These are phyloP conservation scores for Lycocorax pyrrhopterus DNA, from an alignment of 2,113 vertebrate genomes.

Conservation along the genomic window DNA sequence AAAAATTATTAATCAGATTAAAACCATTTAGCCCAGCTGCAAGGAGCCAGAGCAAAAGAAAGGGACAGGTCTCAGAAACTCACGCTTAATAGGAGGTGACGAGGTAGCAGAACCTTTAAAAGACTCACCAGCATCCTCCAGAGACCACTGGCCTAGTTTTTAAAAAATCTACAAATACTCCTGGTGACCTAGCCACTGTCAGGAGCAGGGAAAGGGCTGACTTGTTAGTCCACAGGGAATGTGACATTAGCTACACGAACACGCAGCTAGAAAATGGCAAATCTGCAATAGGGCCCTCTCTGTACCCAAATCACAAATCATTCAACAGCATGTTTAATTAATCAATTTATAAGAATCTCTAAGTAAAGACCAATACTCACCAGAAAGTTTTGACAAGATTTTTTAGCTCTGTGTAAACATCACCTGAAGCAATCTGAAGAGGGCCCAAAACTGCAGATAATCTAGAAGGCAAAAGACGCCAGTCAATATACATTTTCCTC, in stretches of 20 bases:
- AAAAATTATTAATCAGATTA: neutral
- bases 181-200: slow-evolving; percentile 38
- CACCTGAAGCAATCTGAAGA: slow-evolving; percentile 79
- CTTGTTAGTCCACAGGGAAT: slow-evolving; percentile 32
- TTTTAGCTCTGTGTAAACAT: slow-evolving; percentile 84
- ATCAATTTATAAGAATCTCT: neutral
- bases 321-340: neutral
- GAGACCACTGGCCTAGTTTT: slow-evolving; percentile 61
- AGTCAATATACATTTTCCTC: neutral
- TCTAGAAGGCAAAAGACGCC: slow-evolving; percentile 66
- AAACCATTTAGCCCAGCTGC: neutral
- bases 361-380: slow-evolving; percentile 67
- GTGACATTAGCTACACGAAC: neutral
- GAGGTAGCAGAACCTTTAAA: slow-evolving; percentile 58
- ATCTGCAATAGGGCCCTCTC: neutral
- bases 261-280: neutral
- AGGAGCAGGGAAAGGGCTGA: slow-evolving; percentile 12
- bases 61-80: slow-evolving; percentile 33
- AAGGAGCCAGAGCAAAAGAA: slow-evolving; percentile 6
- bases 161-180: slow-evolving; percentile 42
- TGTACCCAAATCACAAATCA: neutral
- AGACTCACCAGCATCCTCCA: slow-evolving; percentile 52
- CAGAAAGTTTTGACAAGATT: slow-evolving; percentile 89
- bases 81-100: slow-evolving; percentile 56
- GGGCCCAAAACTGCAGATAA: slow-evolving; percentile 81